A percentile compares a stretch with the other conserved stretches of the same genome.
phyloP scores from a whole-genome alignment of 2,797 vertebrate species.

The Varecia variegata region DNA sequence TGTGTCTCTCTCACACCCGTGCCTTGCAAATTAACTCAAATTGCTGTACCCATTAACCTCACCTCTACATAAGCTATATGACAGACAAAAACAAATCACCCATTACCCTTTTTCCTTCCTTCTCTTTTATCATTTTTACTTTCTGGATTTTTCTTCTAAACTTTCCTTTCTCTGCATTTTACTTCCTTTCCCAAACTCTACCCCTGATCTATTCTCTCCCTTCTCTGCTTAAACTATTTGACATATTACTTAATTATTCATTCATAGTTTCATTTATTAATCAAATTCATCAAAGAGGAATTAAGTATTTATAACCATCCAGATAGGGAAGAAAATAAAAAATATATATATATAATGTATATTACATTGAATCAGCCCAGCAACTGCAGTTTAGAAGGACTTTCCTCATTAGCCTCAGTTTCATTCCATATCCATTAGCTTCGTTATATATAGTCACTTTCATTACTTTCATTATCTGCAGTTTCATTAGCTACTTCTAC shows the following conservation, averaged over 20 bases:
- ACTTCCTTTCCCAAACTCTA: neutral
- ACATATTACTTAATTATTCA: neutral
- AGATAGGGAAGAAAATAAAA: no score
- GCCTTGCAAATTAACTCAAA: neutral
- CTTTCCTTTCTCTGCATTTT: neutral
- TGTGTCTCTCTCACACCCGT: neutral
- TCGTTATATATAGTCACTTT: neutral
- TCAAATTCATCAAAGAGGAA: neutral
- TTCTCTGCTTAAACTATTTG: neutral
- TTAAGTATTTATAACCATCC: neutral
- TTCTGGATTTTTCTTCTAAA: neutral
- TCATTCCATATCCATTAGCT: neutral
- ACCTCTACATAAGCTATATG: no score
- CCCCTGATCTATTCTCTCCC: neutral
- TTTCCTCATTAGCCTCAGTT: neutral
- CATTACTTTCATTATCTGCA: neutral
- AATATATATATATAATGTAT: neutral
- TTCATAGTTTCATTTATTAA: neutral
- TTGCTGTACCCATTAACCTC: neutral
- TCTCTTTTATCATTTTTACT: neutral
- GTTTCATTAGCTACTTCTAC: neutral
- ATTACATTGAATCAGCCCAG: neutral
- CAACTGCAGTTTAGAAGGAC: neutral
- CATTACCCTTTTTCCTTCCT: neutral
- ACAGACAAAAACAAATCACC: neutral